Percentiles rank a stretch among this genome's conserved stretches.
These are phyloP conservation scores for Magallana angulata DNA, from an alignment of 1,140 invertebrate genomes.

Conservation along the genomic window DNA sequence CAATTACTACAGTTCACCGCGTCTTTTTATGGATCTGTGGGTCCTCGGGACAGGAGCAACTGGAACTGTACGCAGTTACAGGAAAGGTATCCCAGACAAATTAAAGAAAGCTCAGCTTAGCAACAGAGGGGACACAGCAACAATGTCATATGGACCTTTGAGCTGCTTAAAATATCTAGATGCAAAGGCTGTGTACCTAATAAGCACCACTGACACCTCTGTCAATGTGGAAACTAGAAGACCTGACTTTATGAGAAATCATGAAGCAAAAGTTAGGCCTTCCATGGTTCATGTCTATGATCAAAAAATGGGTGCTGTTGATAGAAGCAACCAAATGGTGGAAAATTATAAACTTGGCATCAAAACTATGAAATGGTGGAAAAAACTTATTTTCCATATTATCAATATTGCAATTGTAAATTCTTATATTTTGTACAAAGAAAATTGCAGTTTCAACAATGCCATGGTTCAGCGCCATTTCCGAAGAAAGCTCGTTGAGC, in stretches of 20 bases:
- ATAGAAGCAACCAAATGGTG: slow-evolving; percentile 48
- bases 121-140: slow-evolving; percentile 3
- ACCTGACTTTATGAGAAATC: background rate
- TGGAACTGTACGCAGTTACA: slow-evolving; percentile 29
- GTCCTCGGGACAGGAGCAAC: slow-evolving; percentile 25
- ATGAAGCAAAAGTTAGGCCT: background rate
- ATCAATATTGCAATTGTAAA: slow-evolving; percentile 32
- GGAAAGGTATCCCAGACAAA: slow-evolving; percentile 27
- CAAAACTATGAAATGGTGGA: slow-evolving; percentile 52
- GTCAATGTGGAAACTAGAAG: background rate
- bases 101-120: background rate
- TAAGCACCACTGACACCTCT: background rate
- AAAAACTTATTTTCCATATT: slow-evolving; percentile 46
- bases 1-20: slow-evolving; percentile 40
- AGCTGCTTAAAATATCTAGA: background rate
- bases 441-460: background rate
- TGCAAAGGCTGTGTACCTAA: background rate
- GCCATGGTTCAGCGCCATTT: background rate
- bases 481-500: background rate
- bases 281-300: background rate
- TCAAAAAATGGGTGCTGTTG: slow-evolving; percentile 32
- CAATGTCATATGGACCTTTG: background rate
- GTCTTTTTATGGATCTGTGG: slow-evolving; percentile 36
- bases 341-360: background rate
- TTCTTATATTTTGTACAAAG: slow-evolving; percentile 46